Base-by-base conservation (phyloP, 35 echinoderm and acorn worm species). In the Hemicentrotus pulcherrimus region DNA sequence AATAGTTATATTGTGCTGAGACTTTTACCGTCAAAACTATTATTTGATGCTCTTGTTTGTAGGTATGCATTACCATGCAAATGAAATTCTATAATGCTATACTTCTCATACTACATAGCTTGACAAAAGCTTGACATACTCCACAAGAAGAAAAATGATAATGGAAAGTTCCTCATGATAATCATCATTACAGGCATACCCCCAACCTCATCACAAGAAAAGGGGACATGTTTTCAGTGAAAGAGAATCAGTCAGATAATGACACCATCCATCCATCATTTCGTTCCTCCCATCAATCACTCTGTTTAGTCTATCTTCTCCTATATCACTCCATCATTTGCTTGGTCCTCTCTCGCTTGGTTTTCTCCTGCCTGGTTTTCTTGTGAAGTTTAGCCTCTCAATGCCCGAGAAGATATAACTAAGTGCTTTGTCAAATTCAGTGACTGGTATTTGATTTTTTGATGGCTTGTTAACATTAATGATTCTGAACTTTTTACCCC, bases 241-340 rank as follows among this genome's bases (percentile, higher is more conserved):
- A 78, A 78, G 19, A 78, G 65, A 78, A 78, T 28, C 65, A 78
- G 65, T n/a, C 65, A 78, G 65, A 78, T 78, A 78, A 22, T 78
- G 65, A 78, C 65, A 78, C 65, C 18, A 78, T 78, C 65, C 19
- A 78, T 78, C 65, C 65, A 78, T 78, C 65, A 78, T 78, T 78
- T 78, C 50, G 4, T n/a, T 78, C 18, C 24, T 28, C 65, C 65
- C 19, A 78, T 78, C 65, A 78, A 78, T 78, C 65, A 78, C 28
- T 78, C 65, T 78, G 22, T 78, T 78, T 78, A 24, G 65, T 78
- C 65, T 78, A 78, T 78, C 65, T 78, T 78, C 22, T 78, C 65
- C 28, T 78, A n/a, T 78, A 28, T 78, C 65, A 78, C 28, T n/a
- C 7, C 22, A 70, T 70, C 16, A 0, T 78, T n/a, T 8, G 28